phyloP scores from a whole-genome alignment of 2,888 invertebrate genomes.

The Microplitis deprimator region DNA sequence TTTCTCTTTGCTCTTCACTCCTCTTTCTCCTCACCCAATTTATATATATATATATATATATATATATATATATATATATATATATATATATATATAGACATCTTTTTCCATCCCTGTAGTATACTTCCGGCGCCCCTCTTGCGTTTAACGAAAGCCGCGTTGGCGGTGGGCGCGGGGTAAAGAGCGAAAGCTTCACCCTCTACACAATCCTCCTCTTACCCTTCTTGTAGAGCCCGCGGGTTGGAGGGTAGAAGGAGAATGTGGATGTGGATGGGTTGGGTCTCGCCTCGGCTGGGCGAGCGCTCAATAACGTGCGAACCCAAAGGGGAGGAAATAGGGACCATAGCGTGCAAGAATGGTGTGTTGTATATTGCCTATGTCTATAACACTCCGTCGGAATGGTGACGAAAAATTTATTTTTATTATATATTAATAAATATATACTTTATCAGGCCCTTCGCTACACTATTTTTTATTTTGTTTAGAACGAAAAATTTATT shows the following conservation, averaged over 20 bases:
- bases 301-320: conserved; percentile 78
- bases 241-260: conserved; percentile 57
- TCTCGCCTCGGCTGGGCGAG: conserved; percentile 76
- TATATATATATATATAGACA: conserved; percentile 20
- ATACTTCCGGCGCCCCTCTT: conserved; percentile 40
- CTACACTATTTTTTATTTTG: neutral
- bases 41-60: conserved; percentile 21
- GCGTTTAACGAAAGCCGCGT: conserved; percentile 59
- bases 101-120: conserved; percentile 32
- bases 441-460: neutral
- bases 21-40: conserved; percentile 22
- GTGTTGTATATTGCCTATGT: neutral
- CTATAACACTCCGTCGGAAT: conserved; percentile 54
- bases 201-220: conserved; percentile 42
- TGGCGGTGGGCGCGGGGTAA: conserved; percentile 48
- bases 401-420: conserved; percentile 44
- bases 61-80: conserved; percentile 10
- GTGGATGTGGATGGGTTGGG: conserved; percentile 73
- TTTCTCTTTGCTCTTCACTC: conserved; percentile 45
- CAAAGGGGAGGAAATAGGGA: conserved; percentile 73
- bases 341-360: conserved; percentile 44
- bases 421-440: conserved; percentile 42
- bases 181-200: neutral
- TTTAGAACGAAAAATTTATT: no score
- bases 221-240: conserved; percentile 50